These are phyloP conservation scores for Anarhynchus alexandrinus DNA, from an alignment of 2,113 vertebrate genomes.

Conservation along the genomic window DNA sequence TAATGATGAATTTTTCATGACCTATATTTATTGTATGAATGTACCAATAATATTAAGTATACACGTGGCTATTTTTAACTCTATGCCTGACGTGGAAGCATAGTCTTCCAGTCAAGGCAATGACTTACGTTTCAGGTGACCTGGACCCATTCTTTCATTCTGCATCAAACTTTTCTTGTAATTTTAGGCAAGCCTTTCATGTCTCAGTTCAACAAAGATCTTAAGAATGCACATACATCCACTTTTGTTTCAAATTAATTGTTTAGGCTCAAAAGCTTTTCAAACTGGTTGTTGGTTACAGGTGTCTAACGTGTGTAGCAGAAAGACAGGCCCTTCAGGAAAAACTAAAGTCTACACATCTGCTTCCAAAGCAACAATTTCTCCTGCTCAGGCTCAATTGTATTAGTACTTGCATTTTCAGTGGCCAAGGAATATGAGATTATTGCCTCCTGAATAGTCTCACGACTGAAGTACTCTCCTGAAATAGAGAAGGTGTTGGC, in stretches of 20 bases:
- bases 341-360: neutral
- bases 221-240: neutral
- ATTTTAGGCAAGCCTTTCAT: neutral
- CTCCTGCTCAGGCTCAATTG: neutral
- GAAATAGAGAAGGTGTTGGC: neutral
- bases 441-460: neutral
- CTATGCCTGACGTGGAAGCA: neutral
- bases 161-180: neutral
- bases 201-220: neutral
- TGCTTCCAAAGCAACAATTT: neutral
- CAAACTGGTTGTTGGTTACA: neutral
- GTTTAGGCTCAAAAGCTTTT: neutral
- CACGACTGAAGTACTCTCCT: neutral
- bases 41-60: neutral
- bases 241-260: neutral
- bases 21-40: neutral
- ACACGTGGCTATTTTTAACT: neutral
- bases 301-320: accelerated
- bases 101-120: neutral
- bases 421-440: neutral
- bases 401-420: neutral
- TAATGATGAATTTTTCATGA: neutral
- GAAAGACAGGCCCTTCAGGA: neutral
- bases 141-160: neutral
- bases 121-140: neutral